These are phyloP conservation scores for Chunga burmeisteri DNA, from an alignment of 2,113 vertebrate species.

Conservation along the genomic window DNA sequence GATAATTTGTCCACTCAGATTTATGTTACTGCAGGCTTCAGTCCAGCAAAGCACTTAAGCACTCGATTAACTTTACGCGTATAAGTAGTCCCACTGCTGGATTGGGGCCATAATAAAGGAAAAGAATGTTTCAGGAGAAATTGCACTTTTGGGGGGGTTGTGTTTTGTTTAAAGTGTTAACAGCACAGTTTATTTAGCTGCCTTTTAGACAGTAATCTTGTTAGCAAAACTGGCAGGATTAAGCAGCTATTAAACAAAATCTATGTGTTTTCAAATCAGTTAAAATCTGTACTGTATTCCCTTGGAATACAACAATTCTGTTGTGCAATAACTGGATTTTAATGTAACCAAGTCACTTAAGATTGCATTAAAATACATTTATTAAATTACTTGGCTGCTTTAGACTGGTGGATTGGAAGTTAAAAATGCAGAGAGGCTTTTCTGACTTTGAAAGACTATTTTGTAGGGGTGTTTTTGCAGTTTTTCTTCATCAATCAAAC, in stretches of 20 bases:
- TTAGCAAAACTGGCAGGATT: conserved; percentile 76
- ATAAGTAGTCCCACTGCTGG: conserved; percentile 32
- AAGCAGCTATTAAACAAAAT: conserved; percentile 69
- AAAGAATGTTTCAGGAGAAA: conserved; percentile 8
- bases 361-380: conserved; percentile 70
- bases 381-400: conserved; percentile 67
- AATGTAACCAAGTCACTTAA: conserved; percentile 70
- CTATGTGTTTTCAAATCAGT: conserved; percentile 72
- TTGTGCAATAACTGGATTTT: conserved; percentile 68
- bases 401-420: conserved; percentile 13
- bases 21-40: conserved; percentile 37
- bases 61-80: conserved; percentile 57
- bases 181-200: conserved; percentile 41
- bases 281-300: conserved; percentile 65
- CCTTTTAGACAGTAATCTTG: conserved; percentile 68
- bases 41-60: conserved; percentile 62
- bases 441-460: conserved; percentile 77
- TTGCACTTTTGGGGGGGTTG: not conserved
- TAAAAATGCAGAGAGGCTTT: conserved; percentile 53
- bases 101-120: not conserved
- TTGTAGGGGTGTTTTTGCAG: conserved; percentile 78
- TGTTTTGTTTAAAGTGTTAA: conserved; percentile 32
- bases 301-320: conserved; percentile 62
- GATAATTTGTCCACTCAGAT: conserved; percentile 47
- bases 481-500: conserved; percentile 87